These are phyloP conservation scores for Clarias gariepinus DNA, from an alignment of 2,113 vertebrate genomes.

Conservation along the genomic window DNA sequence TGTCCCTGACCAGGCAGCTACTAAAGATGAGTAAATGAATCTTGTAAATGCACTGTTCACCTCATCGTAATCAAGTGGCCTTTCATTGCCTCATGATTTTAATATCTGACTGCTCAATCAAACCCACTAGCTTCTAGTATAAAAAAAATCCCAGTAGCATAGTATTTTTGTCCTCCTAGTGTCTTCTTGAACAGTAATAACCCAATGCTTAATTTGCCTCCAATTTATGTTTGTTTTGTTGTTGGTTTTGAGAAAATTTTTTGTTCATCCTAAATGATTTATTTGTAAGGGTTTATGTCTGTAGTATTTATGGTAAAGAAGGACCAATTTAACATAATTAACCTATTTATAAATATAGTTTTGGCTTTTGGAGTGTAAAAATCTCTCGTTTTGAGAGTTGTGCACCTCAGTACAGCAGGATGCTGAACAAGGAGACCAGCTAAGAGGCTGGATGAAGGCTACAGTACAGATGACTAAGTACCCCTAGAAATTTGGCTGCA, in stretches of 20 bases:
- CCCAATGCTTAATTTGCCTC: too few relatives aligned
- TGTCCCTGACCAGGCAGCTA: not conserved
- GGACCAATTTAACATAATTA: not conserved
- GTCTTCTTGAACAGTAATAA: too few relatives aligned
- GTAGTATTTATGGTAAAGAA: not conserved
- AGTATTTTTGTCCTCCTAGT: not conserved
- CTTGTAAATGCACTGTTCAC: not conserved
- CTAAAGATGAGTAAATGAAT: not conserved
- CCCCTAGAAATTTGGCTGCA: not conserved
- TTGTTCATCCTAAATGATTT: not conserved
- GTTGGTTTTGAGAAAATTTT: not conserved
- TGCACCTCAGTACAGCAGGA: not conserved
- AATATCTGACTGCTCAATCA: not conserved
- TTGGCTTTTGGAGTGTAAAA: not conserved
- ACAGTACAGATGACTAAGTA: not conserved
- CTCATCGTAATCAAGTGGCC: not conserved
- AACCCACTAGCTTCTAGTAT: not conserved
- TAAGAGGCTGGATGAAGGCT: not conserved
- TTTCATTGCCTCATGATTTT: not conserved
- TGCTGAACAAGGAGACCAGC: not conserved
- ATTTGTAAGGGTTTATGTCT: not conserved
- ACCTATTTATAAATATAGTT: not conserved
- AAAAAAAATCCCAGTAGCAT: not conserved
- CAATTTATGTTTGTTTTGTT: not conserved
- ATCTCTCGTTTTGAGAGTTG: not conserved